Evolutionary conservation across 2,113 vertebrate species (phyloP).

Genomic region (Chrysochloris asiatica): DNA sequence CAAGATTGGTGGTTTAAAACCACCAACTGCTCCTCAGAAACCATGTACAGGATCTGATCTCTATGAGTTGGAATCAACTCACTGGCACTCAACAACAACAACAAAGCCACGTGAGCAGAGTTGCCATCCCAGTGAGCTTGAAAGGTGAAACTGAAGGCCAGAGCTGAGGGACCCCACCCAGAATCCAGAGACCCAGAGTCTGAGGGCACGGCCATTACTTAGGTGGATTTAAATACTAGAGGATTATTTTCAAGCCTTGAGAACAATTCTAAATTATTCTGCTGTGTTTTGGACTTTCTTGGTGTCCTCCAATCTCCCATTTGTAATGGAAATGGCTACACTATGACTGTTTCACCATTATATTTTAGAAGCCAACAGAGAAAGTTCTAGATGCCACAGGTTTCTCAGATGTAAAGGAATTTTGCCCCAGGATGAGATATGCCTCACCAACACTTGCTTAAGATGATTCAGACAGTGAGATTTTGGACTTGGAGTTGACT

Average conservation of each 20-base stretch:
- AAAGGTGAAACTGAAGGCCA: not conserved
- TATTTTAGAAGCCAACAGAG: not conserved
- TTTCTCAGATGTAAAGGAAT: not conserved
- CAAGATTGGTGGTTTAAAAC: no score
- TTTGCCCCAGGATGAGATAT: not conserved
- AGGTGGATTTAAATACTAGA: not conserved
- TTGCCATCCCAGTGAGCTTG: not conserved
- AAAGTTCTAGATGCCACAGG: not conserved
- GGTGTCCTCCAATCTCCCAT: not conserved
- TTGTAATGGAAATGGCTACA: not conserved
- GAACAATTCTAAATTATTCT: not conserved
- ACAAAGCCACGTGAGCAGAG: not conserved
- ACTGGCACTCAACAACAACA: not conserved
- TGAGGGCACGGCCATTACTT: not conserved
- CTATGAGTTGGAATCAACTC: no score
- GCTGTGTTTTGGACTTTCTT: not conserved
- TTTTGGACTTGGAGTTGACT: not conserved
- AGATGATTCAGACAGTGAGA: not conserved
- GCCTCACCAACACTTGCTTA: not conserved
- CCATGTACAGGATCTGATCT: no score
- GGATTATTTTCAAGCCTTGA: not conserved
- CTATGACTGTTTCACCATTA: not conserved
- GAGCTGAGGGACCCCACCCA: not conserved
- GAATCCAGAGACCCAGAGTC: not conserved
- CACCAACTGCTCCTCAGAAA: no score